phyloP scores from a whole-genome alignment of 2,888 invertebrate genomes.

The Drosophila pegasa region DNA sequence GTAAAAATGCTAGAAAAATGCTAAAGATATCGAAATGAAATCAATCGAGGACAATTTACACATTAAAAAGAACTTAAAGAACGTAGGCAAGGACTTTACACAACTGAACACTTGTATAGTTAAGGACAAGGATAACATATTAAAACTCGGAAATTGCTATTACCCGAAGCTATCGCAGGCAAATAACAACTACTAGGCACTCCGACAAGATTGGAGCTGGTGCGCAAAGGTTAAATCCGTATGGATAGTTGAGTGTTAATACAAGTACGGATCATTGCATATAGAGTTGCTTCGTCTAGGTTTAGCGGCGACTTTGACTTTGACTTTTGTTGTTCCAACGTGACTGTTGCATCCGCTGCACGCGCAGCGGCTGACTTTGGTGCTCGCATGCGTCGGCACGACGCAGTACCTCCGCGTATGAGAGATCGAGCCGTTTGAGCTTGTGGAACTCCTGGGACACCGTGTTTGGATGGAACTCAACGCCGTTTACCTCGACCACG shows the following conservation, averaged over 20 bases:
- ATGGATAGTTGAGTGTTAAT: slow-evolving; percentile 11
- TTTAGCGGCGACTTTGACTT: slow-evolving; percentile 53
- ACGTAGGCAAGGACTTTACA: slow-evolving; percentile 16
- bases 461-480: slow-evolving; percentile 88
- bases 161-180: slow-evolving; percentile 4
- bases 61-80: slow-evolving; percentile 27
- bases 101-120: slow-evolving; percentile 4
- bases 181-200: slow-evolving; percentile 8
- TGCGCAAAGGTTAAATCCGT: slow-evolving; percentile 1
- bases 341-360: slow-evolving; percentile 59
- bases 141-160: slow-evolving; percentile 13
- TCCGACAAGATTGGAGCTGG: slow-evolving; percentile 9
- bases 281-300: neutral
- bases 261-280: slow-evolving; percentile 14
- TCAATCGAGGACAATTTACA: slow-evolving; percentile 17
- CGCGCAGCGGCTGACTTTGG: slow-evolving; percentile 44
- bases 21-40: slow-evolving; percentile 14
- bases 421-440: slow-evolving; percentile 91
- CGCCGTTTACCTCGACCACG: slow-evolving; percentile 77
- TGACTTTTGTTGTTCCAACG: slow-evolving; percentile 56
- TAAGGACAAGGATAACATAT: slow-evolving; percentile 22
- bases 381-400: slow-evolving; percentile 86
- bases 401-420: slow-evolving; percentile 93
- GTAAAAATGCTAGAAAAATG: slow-evolving; percentile 27
- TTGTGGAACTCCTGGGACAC: slow-evolving; percentile 94